Conservation (phyloP, 1,140 invertebrate species). For the Meloidogyne chitwoodi region DNA sequence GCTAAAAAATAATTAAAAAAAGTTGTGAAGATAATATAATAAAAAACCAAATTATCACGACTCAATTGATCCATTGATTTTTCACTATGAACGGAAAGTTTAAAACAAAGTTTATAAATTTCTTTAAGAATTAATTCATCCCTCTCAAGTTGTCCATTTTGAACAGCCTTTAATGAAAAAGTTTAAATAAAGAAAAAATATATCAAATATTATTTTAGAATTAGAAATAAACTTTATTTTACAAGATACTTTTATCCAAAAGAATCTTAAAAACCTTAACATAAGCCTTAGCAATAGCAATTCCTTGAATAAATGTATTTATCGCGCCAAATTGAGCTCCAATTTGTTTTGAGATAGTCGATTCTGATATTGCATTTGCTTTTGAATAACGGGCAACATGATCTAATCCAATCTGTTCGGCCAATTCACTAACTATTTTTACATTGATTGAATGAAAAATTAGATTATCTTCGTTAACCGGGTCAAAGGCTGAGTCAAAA, state of each 20-base stretch:
- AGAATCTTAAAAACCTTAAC: slow-evolving; percentile 25
- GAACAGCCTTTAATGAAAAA: slow-evolving; percentile 29
- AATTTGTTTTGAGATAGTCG: slow-evolving; percentile 40
- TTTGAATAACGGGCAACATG: slow-evolving; percentile 40
- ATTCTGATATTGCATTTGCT: slow-evolving; percentile 23
- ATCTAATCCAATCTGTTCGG: slow-evolving; percentile 44
- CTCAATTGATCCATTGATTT: neutral
- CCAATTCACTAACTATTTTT: slow-evolving; percentile 37
- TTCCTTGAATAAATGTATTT: slow-evolving; percentile 32
- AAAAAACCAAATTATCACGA: slow-evolving; percentile 14
- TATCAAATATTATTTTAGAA: slow-evolving; percentile 6
- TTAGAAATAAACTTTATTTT: no score
- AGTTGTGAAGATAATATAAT: neutral
- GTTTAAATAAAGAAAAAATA: slow-evolving; percentile 10
- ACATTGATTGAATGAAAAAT: slow-evolving; percentile 34
- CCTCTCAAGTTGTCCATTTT: slow-evolving; percentile 23
- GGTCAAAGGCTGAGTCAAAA: slow-evolving; percentile 39
- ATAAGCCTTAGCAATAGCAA: slow-evolving; percentile 28
- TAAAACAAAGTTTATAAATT: slow-evolving; percentile 39
- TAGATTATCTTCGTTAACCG: slow-evolving; percentile 21
- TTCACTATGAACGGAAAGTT: slow-evolving; percentile 21
- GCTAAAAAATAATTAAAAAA: slow-evolving; percentile 12
- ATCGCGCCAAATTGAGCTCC: slow-evolving; percentile 36
- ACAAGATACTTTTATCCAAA: neutral
- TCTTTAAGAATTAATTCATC: slow-evolving; percentile 28